A percentile compares a stretch with the other conserved stretches of the same genome.
Conservation (phyloP, 2,113 vertebrate genomes). For the Pao palembangensis region DNA sequence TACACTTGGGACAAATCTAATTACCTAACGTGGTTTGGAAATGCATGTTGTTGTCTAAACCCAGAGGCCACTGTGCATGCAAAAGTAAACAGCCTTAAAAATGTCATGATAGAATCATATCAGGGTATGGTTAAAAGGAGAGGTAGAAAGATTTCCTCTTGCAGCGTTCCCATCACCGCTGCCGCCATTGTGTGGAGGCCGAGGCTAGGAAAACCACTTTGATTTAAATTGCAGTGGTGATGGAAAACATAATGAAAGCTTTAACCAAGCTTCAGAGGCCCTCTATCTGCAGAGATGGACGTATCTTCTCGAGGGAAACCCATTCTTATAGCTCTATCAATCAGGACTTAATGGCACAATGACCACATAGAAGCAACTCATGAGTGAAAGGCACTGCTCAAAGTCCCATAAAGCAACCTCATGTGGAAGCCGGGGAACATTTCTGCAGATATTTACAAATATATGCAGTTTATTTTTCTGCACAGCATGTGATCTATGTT, state of each 20-base stretch:
- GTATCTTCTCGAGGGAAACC: constrained; percentile 4
- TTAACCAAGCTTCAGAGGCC: constrained; percentile 6
- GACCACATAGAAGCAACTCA: neutral
- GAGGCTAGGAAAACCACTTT: neutral
- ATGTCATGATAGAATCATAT: neutral
- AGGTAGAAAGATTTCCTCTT: neutral
- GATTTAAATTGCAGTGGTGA: constrained; percentile 4
- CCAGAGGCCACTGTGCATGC: neutral
- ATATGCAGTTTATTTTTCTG: neutral
- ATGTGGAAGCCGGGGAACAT: neutral
- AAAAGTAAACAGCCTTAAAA: constrained; percentile 3
- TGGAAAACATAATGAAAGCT: constrained; percentile 6
- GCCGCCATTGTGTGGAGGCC: neutral
- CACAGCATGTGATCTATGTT: neutral
- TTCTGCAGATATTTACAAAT: neutral
- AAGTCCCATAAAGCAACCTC: constrained; percentile 5
- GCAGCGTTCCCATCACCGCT: neutral
- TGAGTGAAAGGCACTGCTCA: constrained; percentile 1
- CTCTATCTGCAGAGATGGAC: neutral
- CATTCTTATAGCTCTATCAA: neutral
- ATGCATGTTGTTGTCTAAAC: neutral
- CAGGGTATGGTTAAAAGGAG: neutral
- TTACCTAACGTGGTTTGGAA: neutral
- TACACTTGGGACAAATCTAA: neutral
- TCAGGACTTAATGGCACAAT: constrained; percentile 8